Percentiles rank a stretch among this genome's conserved stretches.
Evolutionary conservation across 2,797 vertebrate genomes (phyloP).

Genomic region (Anabacerthia variegaticeps): DNA sequence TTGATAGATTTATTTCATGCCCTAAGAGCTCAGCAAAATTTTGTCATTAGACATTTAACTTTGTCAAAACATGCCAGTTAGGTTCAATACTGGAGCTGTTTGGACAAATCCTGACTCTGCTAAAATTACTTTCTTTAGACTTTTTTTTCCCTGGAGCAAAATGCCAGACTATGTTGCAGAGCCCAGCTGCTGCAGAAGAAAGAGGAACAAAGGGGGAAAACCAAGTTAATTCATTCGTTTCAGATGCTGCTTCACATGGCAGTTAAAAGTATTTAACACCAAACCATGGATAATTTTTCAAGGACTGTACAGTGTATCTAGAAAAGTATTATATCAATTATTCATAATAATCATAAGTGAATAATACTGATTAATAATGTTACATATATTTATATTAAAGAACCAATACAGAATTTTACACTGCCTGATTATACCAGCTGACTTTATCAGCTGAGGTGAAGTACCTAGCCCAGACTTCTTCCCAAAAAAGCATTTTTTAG

Average conservation of each 20-base stretch:
- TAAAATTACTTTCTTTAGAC: not conserved
- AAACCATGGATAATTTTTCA: not conserved
- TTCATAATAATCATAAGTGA: too few species aligned
- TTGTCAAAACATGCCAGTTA: not conserved
- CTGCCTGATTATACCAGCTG: not conserved
- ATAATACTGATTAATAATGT: too few species aligned
- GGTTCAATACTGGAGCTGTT: not conserved
- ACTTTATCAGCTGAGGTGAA: not conserved
- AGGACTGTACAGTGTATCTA: not conserved
- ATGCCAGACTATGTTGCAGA: not conserved
- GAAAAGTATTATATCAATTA: not conserved
- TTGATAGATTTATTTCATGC: not conserved
- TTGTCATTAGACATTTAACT: not conserved
- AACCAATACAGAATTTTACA: not conserved
- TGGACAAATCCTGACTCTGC: not conserved
- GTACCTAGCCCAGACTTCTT: not conserved
- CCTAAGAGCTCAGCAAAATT: not conserved
- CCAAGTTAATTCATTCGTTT: not conserved
- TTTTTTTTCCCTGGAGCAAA: not conserved
- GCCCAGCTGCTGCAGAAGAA: not conserved
- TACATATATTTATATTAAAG: not conserved
- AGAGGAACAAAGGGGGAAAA: not conserved
- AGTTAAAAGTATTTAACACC: not conserved
- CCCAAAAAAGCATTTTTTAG: not conserved
- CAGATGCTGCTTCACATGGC: not conserved